These are phyloP conservation scores for Agrochola lota DNA, from an alignment of 2,888 invertebrate species.

Conservation along the genomic window DNA sequence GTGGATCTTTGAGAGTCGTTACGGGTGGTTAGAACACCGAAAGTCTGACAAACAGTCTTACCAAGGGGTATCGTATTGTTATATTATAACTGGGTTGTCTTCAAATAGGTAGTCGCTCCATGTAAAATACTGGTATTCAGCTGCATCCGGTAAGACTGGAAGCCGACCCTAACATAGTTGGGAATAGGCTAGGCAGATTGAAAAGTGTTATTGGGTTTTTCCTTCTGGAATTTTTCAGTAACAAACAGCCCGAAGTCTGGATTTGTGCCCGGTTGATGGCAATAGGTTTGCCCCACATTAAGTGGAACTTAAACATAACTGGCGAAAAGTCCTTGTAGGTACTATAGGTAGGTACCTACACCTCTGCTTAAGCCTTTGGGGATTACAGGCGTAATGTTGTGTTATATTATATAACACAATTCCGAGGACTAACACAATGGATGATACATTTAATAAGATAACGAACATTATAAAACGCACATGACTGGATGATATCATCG, in stretches of 20 bases:
- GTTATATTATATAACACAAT: background rate
- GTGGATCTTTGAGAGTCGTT: too few relatives aligned
- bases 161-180: too few relatives aligned
- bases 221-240: background rate
- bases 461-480: slow-evolving; percentile 5
- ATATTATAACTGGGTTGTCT: too few relatives aligned
- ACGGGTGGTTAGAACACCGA: too few relatives aligned
- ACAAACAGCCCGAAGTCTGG: background rate
- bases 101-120: too few relatives aligned
- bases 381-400: background rate
- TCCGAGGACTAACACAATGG: background rate
- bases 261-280: background rate
- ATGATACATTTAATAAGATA: slow-evolving; percentile 6
- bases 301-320: background rate
- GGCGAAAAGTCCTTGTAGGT: too few relatives aligned
- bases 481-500: slow-evolving; percentile 34
- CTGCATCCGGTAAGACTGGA: too few relatives aligned
- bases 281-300: background rate
- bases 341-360: background rate
- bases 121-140: too few relatives aligned
- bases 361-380: background rate
- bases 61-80: too few relatives aligned
- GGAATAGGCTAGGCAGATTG: too few relatives aligned
- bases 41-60: too few relatives aligned
- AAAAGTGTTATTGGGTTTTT: background rate